These are phyloP conservation scores for Sternotherus odoratus DNA, from an alignment of 2,797 vertebrate species.

Conservation along the genomic window DNA sequence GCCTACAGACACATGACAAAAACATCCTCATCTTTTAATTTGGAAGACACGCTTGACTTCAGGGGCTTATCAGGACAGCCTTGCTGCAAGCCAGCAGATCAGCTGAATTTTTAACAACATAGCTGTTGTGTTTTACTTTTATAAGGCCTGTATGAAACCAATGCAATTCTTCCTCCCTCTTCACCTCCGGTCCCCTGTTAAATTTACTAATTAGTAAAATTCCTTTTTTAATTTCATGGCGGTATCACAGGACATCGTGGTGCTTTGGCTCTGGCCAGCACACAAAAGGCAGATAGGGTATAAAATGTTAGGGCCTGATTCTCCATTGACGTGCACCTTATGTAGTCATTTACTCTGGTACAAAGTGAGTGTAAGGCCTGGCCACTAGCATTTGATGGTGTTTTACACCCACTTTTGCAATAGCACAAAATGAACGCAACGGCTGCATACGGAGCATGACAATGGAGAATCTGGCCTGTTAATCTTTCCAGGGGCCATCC, in stretches of 20 bases:
- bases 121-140: background rate
- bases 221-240: background rate
- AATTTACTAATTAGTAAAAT: background rate
- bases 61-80: background rate
- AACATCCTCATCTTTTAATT: background rate
- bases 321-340: background rate
- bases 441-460: accelerated
- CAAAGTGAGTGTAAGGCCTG: background rate
- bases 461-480: background rate
- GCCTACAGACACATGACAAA: background rate
- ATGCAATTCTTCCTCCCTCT: background rate
- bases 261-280: no score
- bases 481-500: background rate
- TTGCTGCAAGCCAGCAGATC: background rate
- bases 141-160: background rate
- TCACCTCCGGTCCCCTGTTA: background rate
- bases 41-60: constrained; percentile 7
- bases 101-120: background rate
- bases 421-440: background rate
- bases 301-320: background rate
- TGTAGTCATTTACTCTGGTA: background rate
- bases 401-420: background rate
- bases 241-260: background rate
- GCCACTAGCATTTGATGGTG: background rate
- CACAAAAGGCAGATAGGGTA: background rate